A percentile compares a stretch with the other conserved stretches of the same genome.
phyloP scores from a whole-genome alignment of 2,113 vertebrate genomes.

The Eira barbara region DNA sequence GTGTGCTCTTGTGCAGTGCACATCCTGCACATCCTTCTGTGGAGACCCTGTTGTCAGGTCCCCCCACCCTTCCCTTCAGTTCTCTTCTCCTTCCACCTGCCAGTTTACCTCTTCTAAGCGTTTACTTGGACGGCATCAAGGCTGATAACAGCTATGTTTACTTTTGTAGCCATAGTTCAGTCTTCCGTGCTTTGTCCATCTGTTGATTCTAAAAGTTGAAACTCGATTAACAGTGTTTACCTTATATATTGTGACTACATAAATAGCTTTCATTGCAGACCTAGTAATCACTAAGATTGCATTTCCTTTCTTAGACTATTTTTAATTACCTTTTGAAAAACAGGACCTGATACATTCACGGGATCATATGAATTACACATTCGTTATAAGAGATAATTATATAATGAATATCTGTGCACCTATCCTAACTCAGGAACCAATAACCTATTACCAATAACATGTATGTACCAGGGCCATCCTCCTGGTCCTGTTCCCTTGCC shows the following conservation, averaged over 20 bases:
- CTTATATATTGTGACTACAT: conserved; percentile 23
- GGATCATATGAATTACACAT: neutral
- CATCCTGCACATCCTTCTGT: neutral
- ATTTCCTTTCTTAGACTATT: conserved; percentile 47
- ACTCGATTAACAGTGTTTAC: conserved; percentile 31
- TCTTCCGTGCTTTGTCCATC: conserved; percentile 59
- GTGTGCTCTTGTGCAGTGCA: neutral
- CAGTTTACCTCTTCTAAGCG: neutral
- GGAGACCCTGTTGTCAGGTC: neutral
- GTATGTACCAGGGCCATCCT: neutral
- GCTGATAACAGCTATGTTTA: conserved; percentile 37
- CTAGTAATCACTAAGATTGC: neutral
- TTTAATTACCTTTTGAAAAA: conserved; percentile 38
- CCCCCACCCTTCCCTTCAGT: neutral
- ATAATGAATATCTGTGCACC: neutral
- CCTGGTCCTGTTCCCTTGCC: neutral
- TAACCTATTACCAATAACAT: neutral
- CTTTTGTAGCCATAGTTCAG: neutral
- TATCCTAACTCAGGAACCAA: neutral
- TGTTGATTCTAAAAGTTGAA: conserved; percentile 49
- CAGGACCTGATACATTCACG: neutral
- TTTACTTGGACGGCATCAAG: neutral
- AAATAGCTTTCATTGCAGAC: conserved; percentile 13
- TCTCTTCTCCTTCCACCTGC: neutral
- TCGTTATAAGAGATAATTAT: neutral